These are phyloP conservation scores for Aphelenchoides bicaudatus DNA, from an alignment of 2,888 invertebrate genomes.

Conservation along the genomic window DNA sequence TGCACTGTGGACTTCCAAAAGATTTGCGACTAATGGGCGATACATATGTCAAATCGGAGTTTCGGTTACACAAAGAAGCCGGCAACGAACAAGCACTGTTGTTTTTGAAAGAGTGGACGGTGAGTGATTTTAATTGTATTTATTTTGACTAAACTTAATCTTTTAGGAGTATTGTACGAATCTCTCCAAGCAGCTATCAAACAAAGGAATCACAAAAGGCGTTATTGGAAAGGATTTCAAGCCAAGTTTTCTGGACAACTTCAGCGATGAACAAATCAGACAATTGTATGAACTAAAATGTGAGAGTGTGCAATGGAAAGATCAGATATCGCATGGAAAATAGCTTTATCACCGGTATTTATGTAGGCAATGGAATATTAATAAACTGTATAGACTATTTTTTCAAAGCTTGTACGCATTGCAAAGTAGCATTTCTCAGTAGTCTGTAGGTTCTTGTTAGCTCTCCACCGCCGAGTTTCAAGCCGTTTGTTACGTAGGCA, in stretches of 20 bases:
- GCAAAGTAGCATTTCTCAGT: constrained; percentile 49
- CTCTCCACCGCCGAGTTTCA: constrained; percentile 59
- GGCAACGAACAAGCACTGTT: constrained; percentile 41
- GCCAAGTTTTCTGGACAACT: constrained; percentile 34
- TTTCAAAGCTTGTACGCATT: constrained; percentile 24
- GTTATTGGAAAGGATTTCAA: constrained; percentile 36
- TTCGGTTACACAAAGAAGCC: constrained; percentile 40
- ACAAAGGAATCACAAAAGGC: constrained; percentile 41
- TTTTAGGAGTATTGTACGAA: constrained; percentile 46
- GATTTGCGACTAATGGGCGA: constrained; percentile 50
- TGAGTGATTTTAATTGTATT: constrained; percentile 1
- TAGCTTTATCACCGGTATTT: too few species aligned
- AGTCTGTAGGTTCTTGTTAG: constrained; percentile 52
- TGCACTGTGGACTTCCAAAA: constrained; percentile 52
- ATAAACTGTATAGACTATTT: background rate
- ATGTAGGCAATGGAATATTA: constrained; percentile 32
- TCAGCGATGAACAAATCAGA: constrained; percentile 48
- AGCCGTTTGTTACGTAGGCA: constrained; percentile 55
- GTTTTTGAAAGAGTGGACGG: constrained; percentile 51
- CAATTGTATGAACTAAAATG: constrained; percentile 52
- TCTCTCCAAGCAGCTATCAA: constrained; percentile 48
- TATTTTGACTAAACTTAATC: background rate
- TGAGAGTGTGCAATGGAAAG: constrained; percentile 39
- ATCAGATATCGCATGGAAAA: constrained; percentile 6
- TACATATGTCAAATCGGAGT: constrained; percentile 52